Conservation (phyloP, 2,113 vertebrate genomes). For the Crocuta crocuta region DNA sequence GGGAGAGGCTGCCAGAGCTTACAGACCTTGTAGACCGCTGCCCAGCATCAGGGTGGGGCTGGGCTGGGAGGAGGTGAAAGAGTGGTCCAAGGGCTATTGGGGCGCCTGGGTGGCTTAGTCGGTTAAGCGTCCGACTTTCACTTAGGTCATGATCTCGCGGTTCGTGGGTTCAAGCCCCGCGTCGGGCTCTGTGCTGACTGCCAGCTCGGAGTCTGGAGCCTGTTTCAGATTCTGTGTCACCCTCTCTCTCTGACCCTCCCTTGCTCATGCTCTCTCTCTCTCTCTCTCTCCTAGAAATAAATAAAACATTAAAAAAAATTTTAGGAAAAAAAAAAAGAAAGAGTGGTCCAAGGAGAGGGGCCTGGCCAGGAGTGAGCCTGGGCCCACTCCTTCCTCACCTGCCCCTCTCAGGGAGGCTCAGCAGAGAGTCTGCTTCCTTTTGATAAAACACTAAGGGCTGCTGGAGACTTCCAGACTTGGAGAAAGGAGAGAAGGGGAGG, state of each 20-base stretch:
- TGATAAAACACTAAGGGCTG: not conserved
- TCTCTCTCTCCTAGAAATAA: too few species aligned
- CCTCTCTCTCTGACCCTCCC: too few species aligned
- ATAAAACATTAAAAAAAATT: too few species aligned
- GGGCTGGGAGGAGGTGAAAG: constrained; percentile 36
- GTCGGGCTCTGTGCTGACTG: too few species aligned
- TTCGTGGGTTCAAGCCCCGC: too few species aligned
- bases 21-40: constrained; percentile 29
- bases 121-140: too few species aligned
- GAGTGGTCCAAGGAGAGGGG: not conserved
- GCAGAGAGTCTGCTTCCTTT: not conserved
- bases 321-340: not conserved
- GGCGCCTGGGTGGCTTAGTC: too few species aligned
- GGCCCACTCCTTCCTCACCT: constrained; percentile 18
- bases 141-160: too few species aligned
- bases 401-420: not conserved
- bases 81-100: not conserved
- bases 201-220: too few species aligned
- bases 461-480: not conserved
- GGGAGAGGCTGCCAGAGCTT: constrained; percentile 54
- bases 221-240: too few species aligned
- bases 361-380: not conserved
- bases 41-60: constrained; percentile 14
- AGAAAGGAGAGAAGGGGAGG: not conserved
- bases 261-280: too few species aligned